These are phyloP conservation scores for Mantis religiosa DNA, from an alignment of 2,888 invertebrate genomes.

Conservation along the genomic window DNA sequence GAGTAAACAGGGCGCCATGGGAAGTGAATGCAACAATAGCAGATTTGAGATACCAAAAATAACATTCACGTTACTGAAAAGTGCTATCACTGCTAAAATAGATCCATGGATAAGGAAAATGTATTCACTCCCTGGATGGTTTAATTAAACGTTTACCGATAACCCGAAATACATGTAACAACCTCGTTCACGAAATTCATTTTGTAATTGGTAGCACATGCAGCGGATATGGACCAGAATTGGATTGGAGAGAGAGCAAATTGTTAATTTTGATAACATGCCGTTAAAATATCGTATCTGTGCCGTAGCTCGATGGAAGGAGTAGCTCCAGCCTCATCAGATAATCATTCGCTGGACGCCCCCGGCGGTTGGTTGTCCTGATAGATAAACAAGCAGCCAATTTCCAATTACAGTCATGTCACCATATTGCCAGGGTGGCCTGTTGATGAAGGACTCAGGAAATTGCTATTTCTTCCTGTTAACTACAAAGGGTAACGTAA, in stretches of 20 bases:
- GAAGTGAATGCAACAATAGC: too few species aligned
- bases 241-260: background rate
- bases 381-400: background rate
- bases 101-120: background rate
- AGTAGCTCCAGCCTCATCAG: background rate
- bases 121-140: background rate
- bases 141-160: background rate
- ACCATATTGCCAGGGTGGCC: background rate
- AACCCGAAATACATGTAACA: background rate
- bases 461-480: background rate
- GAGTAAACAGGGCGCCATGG: too few species aligned
- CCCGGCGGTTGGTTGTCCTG: background rate
- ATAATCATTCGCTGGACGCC: background rate
- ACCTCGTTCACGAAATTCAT: background rate
- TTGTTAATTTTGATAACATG: background rate
- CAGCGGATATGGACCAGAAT: background rate
- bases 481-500: background rate
- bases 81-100: too few species aligned
- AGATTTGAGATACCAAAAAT: too few species aligned
- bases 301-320: background rate
- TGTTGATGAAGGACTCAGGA: background rate
- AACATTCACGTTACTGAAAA: too few species aligned
- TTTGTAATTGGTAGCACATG: background rate
- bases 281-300: background rate
- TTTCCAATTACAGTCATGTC: background rate